Evolutionary conservation across 2,113 vertebrate genomes (phyloP).

Genomic region (Pseudorasbora parva): DNA sequence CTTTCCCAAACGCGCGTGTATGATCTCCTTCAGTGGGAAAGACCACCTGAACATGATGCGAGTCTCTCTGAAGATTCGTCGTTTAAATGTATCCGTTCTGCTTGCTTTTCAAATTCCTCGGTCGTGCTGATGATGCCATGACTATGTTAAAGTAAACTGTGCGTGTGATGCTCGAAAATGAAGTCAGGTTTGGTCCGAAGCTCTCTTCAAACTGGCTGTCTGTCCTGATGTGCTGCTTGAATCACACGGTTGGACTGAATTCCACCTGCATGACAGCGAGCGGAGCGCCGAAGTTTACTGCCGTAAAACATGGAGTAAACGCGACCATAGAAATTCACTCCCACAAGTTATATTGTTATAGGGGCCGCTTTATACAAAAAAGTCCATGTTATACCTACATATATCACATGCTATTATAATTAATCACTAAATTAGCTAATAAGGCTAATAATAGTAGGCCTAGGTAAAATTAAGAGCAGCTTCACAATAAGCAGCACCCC

Average conservation of each 20-base stretch:
- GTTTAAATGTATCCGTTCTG: neutral
- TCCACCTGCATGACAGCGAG: conserved; percentile 77
- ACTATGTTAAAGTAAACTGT: neutral
- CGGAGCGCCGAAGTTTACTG: conserved; percentile 44
- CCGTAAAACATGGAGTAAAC: conserved; percentile 60
- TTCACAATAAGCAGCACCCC: neutral
- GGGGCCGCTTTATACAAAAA: neutral
- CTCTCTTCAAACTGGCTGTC: neutral
- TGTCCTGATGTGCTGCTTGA: neutral
- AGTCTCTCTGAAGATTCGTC: conserved; percentile 26
- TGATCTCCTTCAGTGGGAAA: neutral
- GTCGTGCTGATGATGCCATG: neutral
- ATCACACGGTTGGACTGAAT: conserved; percentile 50
- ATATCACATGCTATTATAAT: neutral
- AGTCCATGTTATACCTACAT: neutral
- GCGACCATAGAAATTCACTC: neutral
- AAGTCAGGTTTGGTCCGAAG: neutral
- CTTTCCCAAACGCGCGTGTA: neutral
- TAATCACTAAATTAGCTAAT: neutral
- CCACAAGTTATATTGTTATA: neutral
- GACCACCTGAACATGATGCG: conserved; percentile 30
- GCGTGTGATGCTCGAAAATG: neutral
- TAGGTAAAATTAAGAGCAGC: neutral
- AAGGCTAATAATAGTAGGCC: neutral
- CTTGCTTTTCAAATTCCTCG: neutral